Conservation (phyloP, 2,797 vertebrate species). For the Mustela erminea region DNA sequence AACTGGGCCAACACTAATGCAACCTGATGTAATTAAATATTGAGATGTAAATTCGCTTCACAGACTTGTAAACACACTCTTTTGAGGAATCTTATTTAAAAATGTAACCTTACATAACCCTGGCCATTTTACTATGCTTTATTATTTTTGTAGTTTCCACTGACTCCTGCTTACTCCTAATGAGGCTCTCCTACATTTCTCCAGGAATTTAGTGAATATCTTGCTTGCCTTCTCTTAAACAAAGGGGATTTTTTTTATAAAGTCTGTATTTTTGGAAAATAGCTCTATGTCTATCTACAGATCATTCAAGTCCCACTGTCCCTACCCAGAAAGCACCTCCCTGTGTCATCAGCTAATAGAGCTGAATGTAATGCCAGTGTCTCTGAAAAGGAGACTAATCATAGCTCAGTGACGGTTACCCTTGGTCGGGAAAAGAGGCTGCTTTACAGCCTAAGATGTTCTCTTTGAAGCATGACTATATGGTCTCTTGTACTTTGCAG, state of each 20-base stretch:
- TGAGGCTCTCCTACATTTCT: background rate
- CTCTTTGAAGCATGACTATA: slow-evolving; percentile 33
- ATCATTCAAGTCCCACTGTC: background rate
- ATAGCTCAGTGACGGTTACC: background rate
- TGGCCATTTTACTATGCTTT: background rate
- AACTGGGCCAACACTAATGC: background rate
- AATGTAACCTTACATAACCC: background rate
- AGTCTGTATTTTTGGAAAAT: background rate
- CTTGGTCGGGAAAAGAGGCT: background rate
- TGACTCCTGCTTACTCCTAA: background rate
- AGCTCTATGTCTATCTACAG: background rate
- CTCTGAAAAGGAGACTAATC: background rate
- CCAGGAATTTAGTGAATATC: background rate
- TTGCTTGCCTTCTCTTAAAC: slow-evolving; percentile 31
- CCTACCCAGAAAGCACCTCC: background rate
- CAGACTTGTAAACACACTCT: slow-evolving; percentile 19
- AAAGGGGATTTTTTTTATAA: background rate
- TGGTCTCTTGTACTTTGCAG: slow-evolving; percentile 7
- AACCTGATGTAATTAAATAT: slow-evolving; percentile 15
- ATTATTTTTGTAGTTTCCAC: background rate
- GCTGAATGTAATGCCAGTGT: background rate
- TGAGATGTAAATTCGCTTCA: slow-evolving; percentile 40
- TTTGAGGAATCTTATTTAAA: slow-evolving; percentile 24
- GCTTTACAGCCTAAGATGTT: background rate
- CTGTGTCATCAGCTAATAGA: slow-evolving; percentile 30